Evolutionary conservation across 64 coral and sea anemone species (phyloP).

Genomic region (Pocillopora damicornis): DNA sequence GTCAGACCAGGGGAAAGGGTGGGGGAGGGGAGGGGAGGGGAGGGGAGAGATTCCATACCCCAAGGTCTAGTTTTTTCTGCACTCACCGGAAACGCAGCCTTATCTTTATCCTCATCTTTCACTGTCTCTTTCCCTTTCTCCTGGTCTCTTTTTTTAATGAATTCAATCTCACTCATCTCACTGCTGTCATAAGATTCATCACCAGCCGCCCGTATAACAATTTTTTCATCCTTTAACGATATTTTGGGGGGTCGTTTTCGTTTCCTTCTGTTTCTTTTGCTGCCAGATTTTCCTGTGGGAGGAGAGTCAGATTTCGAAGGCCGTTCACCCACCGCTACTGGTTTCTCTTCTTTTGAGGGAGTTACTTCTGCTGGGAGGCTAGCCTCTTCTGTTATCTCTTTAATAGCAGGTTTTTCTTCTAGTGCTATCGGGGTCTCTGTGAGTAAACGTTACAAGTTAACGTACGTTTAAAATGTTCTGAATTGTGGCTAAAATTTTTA

Average conservation of each 20-base stretch:
- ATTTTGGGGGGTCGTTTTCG: slow-evolving; percentile 31
- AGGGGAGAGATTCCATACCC: no score
- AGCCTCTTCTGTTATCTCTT: not conserved
- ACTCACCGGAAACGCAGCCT: slow-evolving; percentile 43
- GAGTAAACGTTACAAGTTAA: no score
- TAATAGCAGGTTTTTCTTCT: not conserved
- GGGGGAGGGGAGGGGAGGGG: no score
- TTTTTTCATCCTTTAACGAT: slow-evolving; percentile 22
- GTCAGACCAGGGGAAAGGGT: no score
- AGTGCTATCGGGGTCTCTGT: not conserved
- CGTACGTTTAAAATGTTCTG: no score
- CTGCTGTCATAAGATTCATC: slow-evolving; percentile 54
- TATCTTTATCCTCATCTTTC: slow-evolving; percentile 3
- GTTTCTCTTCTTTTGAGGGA: slow-evolving; percentile 10
- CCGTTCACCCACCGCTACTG: not conserved
- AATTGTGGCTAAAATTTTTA: no score
- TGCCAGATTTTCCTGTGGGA: not conserved
- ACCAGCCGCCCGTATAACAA: slow-evolving; percentile 33
- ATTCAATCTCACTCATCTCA: slow-evolving; percentile 42
- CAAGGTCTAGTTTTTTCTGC: not conserved
- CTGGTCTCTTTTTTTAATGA: not conserved
- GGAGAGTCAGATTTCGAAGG: not conserved
- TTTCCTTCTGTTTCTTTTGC: slow-evolving; percentile 14
- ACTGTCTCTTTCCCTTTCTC: not conserved
- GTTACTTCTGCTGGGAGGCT: not conserved